A percentile compares a stretch with the other conserved stretches of the same genome.
phyloP scores from a whole-genome alignment of 2,888 invertebrate genomes.

The Pinctada fucata region DNA sequence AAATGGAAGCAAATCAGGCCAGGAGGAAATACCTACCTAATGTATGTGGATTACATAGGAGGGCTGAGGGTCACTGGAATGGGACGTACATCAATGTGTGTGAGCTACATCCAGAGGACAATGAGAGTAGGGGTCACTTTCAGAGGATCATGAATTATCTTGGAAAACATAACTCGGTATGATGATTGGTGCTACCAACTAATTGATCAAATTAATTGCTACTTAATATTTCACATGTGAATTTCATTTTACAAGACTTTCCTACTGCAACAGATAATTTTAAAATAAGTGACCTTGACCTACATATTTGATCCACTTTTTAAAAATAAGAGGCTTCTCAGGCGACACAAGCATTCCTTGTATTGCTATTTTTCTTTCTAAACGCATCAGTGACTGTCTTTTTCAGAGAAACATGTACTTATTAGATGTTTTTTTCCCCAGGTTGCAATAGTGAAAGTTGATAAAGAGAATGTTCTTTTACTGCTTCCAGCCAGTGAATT shows the following conservation, averaged over 20 bases:
- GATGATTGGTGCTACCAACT: background rate
- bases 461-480: conserved; percentile 45
- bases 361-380: too few relatives aligned
- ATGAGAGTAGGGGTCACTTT: conserved; percentile 50
- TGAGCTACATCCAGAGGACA: conserved; percentile 46
- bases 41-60: conserved; percentile 36
- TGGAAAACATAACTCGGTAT: conserved; percentile 49
- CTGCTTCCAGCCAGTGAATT: conserved; percentile 47
- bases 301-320: too few relatives aligned
- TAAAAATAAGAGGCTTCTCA: too few relatives aligned
- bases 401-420: too few relatives aligned
- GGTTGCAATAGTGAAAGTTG: conserved; percentile 49
- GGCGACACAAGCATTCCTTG: too few relatives aligned
- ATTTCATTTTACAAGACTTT: too few relatives aligned
- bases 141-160: conserved; percentile 56
- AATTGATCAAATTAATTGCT: background rate
- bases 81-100: conserved; percentile 48
- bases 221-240: too few relatives aligned
- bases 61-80: conserved; percentile 43
- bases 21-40: conserved; percentile 45
- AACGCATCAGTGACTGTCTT: too few relatives aligned
- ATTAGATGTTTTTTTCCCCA: conserved; percentile 8
- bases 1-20: conserved; percentile 38
- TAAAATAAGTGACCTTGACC: too few relatives aligned
- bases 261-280: too few relatives aligned